Conservation (phyloP, 1,140 invertebrate species). For the Drosophila ercepeae region DNA sequence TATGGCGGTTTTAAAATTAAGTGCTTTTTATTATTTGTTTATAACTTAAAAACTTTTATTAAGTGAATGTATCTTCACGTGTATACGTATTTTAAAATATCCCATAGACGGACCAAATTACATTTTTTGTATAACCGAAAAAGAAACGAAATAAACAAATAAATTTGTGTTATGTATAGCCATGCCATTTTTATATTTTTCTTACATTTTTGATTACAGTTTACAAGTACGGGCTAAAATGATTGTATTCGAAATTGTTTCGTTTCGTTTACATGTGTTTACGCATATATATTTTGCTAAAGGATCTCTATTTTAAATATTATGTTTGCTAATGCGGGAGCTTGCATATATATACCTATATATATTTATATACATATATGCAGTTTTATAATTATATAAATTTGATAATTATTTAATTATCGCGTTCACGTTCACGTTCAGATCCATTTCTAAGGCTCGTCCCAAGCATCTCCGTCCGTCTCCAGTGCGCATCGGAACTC, state of each 20-base stretch:
- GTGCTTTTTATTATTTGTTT: no score
- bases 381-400: conserved; percentile 20
- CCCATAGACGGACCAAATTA: no score
- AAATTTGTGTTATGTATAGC: conserved; percentile 63
- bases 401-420: conserved; percentile 12
- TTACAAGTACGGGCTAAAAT: conserved; percentile 66
- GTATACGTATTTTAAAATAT: no score
- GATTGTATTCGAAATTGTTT: conserved; percentile 71
- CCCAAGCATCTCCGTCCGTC: conserved; percentile 51
- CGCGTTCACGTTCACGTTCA: conserved; percentile 53
- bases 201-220: conserved; percentile 72
- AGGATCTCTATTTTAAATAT: conserved; percentile 56
- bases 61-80: no score
- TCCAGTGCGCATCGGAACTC: conserved; percentile 51
- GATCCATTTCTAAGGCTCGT: conserved; percentile 78
- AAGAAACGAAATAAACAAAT: background rate
- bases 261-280: conserved; percentile 55
- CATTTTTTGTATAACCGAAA: no score
- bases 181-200: conserved; percentile 80
- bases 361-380: conserved; percentile 41
- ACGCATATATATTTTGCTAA: conserved; percentile 78
- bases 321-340: conserved; percentile 30
- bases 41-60: no score
- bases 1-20: no score
- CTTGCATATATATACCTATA: conserved; percentile 16